Base-by-base conservation (phyloP, 1,140 invertebrate species). In the Aphaenogaster floridana region DNA sequence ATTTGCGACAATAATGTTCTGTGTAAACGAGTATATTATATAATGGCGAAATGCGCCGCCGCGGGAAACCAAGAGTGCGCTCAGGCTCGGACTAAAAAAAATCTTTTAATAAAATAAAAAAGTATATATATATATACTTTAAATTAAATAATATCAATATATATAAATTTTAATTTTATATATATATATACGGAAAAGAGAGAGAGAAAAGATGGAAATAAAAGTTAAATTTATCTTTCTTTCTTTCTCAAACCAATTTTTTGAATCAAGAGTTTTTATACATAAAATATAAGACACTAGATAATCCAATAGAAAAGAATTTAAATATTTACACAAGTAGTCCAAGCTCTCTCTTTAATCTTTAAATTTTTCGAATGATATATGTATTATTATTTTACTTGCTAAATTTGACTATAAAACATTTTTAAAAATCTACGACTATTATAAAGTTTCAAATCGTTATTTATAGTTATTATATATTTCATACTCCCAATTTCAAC, bases 1-100 rank as follows among this genome's bases (percentile, higher is more conserved):
- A 94, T 94, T 93, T 94, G 93, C 88, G 83, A 93, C 93, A 93
- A 94, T 93, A 94, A 94, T 92, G 90, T 92, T 93, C 90, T 93
- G 92, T 93, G 88, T 94, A 94, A 94, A 94, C 93, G 93, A 93
- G 90, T 80, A 86, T 89, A 93, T 94, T 94, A 93, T 91, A 89
- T 90, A 94, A 94, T 90, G 79, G 89, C 88, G 90, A 88, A 91
- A 90, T 84, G n/a, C 61, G 34, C 63, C 88, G 54, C 34, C 45
- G 71, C 80, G 45, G 80, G 83, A 59, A 64, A 77, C 68, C 34
- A 68, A 48, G 52, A 85, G 4, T 21, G 39, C 69, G 11, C 21
- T 8, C 80, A 83, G 80, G 2, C 80, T 74, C 80, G 80, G 68
- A 48, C 42, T 21, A n/a, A 57, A 36, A 42, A 36, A 71, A 6